Evolutionary conservation across 2,113 vertebrate species (phyloP).

Genomic region (Planiliza haematocheilus): DNA sequence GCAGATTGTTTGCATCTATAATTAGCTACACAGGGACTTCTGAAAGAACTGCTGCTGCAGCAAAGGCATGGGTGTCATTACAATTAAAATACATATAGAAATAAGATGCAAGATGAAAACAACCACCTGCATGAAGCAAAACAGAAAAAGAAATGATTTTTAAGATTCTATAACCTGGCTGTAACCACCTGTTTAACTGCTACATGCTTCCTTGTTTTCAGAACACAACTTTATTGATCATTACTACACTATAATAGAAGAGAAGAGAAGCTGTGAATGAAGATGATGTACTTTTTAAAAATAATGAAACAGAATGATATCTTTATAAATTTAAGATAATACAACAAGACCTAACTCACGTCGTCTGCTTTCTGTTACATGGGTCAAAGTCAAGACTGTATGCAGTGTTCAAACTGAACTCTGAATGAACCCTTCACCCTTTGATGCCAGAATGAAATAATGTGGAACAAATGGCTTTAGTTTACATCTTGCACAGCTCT

Average conservation of each 20-base stretch:
- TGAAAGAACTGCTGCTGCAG: constrained; percentile 18
- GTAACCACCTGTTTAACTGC: constrained; percentile 33
- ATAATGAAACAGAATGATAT: no score
- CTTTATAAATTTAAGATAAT: no score
- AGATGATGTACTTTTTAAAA: no score
- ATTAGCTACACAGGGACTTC: constrained; percentile 4
- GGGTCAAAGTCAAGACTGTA: constrained; percentile 1
- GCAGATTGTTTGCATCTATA: constrained; percentile 48
- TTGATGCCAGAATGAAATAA: constrained; percentile 41
- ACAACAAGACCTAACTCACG: background rate
- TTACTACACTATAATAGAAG: no score
- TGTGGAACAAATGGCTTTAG: constrained; percentile 53
- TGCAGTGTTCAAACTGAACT: constrained; percentile 22
- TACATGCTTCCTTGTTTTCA: background rate
- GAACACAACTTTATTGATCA: no score
- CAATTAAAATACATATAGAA: constrained; percentile 44
- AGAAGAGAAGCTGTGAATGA: no score
- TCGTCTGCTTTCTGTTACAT: background rate
- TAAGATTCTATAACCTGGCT: constrained; percentile 21
- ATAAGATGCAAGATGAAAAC: constrained; percentile 21
- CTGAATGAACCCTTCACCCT: constrained; percentile 13
- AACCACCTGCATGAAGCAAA: constrained; percentile 38
- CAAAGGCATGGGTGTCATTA: constrained; percentile 39
- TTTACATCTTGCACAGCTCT: constrained; percentile 41
- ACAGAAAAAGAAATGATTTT: background rate